Base-by-base conservation (phyloP, 2,888 invertebrate species). In the Amphimallon solstitiale region DNA sequence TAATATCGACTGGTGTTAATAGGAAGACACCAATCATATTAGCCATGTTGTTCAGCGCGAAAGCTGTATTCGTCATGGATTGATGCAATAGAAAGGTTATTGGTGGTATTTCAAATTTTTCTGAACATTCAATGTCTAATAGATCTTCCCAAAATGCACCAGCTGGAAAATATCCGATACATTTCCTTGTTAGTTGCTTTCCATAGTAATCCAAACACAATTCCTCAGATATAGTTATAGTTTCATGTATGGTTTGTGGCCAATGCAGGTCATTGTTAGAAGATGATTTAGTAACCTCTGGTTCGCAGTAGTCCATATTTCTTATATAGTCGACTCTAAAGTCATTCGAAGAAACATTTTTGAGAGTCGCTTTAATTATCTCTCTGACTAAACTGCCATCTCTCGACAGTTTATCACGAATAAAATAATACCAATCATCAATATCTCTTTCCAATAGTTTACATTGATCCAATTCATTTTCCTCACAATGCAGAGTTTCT, bases 141-240 rank as follows among this genome's bases (percentile, higher is more conserved):
- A 49, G 60, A 14, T 52, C 19, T 5, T 40, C 38, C 65, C 65
- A 66, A 29, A 9, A 7, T 2, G 65, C 51, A 2, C 52, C 65
- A n/a, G 43, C 23, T 10, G 45, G 21, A 15, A 51, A 66, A 1
- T 60, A 38, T 0, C 64, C 64, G 6, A 40, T 51, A 15, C 65
- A 66, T 7, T 37, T n/a, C 10, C 65, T 43, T 1, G 37, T 61
- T n/a, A 61, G 12, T 29, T 17, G 49, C 6, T 9, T 46, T 10
- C 65, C 65, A 9, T 35, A n/a, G 12, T 43, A 10, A 7, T 60
- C 46, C n/a, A 60, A 23, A 35, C 65, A 66, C 1, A 56, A 21
- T 15, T 48, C 40, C 10, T 14, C 14, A n/a, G 64, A 59, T 1
- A 51, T 63, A 2, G 38, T 7, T 4, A 17, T n/a, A 1, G 40